phyloP scores from a whole-genome alignment of 2,113 vertebrate species.

The Malurus elegans region DNA sequence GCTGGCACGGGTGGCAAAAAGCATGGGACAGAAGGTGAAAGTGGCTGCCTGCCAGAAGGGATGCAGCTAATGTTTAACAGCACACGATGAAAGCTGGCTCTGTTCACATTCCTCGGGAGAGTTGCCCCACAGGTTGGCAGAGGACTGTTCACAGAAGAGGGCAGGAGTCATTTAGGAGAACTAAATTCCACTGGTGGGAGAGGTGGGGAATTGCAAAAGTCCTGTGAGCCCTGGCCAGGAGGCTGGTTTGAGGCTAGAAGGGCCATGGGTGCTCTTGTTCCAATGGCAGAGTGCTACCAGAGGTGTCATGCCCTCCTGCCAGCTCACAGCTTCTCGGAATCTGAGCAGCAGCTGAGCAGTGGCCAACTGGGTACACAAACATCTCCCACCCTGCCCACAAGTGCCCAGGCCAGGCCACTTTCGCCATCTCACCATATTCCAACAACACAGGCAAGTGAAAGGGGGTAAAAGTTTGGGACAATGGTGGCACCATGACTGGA shows the following conservation, averaged over 20 bases:
- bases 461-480: background rate
- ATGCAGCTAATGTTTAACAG: background rate
- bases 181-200: background rate
- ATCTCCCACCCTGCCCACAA: background rate
- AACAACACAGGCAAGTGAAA: background rate
- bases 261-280: background rate
- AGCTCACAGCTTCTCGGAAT: background rate
- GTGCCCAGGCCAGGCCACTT: background rate
- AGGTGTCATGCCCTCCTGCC: background rate
- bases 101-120: background rate
- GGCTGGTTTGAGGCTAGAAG: fast-evolving
- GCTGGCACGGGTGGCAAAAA: fast-evolving
- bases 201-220: background rate
- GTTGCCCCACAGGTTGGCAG: background rate
- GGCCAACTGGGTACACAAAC: background rate
- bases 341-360: background rate
- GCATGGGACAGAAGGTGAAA: background rate
- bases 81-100: background rate
- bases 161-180: background rate
- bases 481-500: background rate
- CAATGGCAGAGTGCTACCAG: background rate
- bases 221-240: background rate
- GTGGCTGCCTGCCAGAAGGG: background rate
- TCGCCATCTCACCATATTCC: background rate
- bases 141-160: background rate